Evolutionary conservation across 2,797 vertebrate genomes (phyloP).

Genomic region (Sebastes diaconus): DNA sequence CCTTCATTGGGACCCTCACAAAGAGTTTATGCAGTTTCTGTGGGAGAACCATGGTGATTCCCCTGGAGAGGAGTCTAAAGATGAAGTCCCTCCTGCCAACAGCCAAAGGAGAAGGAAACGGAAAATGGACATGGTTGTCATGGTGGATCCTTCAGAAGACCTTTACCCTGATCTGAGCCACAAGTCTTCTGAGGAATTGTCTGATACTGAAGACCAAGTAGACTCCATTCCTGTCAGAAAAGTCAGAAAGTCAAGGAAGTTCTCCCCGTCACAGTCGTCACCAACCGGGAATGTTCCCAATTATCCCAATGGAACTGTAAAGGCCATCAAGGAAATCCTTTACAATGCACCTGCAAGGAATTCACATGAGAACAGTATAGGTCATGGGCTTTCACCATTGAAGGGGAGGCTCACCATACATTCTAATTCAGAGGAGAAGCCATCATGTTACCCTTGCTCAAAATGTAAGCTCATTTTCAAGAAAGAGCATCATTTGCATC

Average conservation of each 20-base stretch:
- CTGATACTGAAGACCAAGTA: slow-evolving; percentile 79
- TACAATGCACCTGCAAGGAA: slow-evolving; percentile 86
- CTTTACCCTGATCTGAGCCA: slow-evolving; percentile 80
- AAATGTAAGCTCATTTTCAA: slow-evolving; percentile 95
- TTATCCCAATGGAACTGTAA: slow-evolving; percentile 87
- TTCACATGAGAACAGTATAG: slow-evolving; percentile 85
- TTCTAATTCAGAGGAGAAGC: slow-evolving; percentile 87
- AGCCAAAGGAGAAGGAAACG: slow-evolving; percentile 91
- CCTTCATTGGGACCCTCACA: slow-evolving; percentile 91
- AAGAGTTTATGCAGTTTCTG: slow-evolving; percentile 95
- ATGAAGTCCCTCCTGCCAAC: slow-evolving; percentile 56
- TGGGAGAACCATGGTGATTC: slow-evolving; percentile 86
- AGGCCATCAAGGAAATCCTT: slow-evolving; percentile 91
- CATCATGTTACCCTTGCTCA: slow-evolving; percentile 89
- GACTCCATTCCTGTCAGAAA: slow-evolving; percentile 79
- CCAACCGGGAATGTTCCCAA: slow-evolving; percentile 84
- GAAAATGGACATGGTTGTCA: slow-evolving; percentile 97
- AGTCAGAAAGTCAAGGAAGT: slow-evolving; percentile 84
- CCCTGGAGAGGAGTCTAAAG: slow-evolving; percentile 81
- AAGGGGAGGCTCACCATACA: slow-evolving; percentile 84
- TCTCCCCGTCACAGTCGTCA: slow-evolving; percentile 83
- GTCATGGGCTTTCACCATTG: slow-evolving; percentile 87
- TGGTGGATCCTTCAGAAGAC: slow-evolving; percentile 92
- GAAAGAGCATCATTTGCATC: slow-evolving; percentile 92
- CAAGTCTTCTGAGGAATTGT: slow-evolving; percentile 77